phyloP scores from a whole-genome alignment of 2,113 vertebrate genomes.

The Paraplagusia blochii region DNA sequence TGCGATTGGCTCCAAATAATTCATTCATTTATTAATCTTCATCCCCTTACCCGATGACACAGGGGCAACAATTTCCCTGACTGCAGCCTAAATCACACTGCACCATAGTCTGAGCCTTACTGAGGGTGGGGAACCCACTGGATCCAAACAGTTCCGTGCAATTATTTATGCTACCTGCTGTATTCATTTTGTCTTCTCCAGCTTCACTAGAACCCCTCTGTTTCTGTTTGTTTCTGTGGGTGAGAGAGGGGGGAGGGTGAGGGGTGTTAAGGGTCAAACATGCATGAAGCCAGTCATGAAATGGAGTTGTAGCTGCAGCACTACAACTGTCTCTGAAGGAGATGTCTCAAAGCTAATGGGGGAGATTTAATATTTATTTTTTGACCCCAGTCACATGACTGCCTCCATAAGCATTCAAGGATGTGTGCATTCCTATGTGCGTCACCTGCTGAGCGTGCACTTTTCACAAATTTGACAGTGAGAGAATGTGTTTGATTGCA shows the following conservation, averaged over 20 bases:
- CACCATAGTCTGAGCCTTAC: too few relatives aligned
- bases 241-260: conserved; percentile 2
- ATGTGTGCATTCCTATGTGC: conserved; percentile 16
- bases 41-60: too few relatives aligned
- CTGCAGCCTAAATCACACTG: too few relatives aligned
- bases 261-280: conserved; percentile 58
- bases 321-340: conserved; percentile 57
- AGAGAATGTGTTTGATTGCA: conserved; percentile 17
- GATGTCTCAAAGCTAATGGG: conserved; percentile 67
- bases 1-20: too few relatives aligned
- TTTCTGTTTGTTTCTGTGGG: conserved; percentile 2
- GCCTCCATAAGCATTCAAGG: neutral
- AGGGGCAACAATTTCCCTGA: too few relatives aligned
- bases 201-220: too few relatives aligned
- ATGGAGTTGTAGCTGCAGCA: conserved; percentile 53
- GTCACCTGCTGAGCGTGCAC: conserved; percentile 6
- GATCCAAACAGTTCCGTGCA: too few relatives aligned
- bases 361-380: too few relatives aligned
- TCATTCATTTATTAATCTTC: too few relatives aligned
- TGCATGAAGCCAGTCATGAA: conserved; percentile 62
- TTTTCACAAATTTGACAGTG: conserved; percentile 19
- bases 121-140: too few relatives aligned
- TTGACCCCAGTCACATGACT: conserved; percentile 47
- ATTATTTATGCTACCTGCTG: too few relatives aligned
- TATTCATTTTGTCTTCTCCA: too few relatives aligned